Percentiles rank a stretch among this genome's conserved stretches.
Conservation (phyloP, 2,797 vertebrate genomes). For the Pristis pectinata region DNA sequence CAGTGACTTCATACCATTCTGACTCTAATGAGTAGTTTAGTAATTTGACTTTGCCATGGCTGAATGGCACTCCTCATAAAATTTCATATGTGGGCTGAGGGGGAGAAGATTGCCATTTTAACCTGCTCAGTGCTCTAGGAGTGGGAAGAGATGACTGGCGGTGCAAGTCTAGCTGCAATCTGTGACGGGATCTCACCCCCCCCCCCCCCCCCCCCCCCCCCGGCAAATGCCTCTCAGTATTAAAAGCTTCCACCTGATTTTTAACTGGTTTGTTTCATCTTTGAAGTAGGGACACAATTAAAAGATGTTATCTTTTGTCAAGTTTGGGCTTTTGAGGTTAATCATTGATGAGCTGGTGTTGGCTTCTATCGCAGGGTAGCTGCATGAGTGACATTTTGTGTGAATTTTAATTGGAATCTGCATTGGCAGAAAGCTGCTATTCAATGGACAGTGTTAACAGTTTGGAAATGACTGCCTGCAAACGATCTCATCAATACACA, state of each 20-base stretch:
- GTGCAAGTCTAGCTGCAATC: not conserved
- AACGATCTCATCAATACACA: not conserved
- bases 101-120: not conserved
- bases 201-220: not conserved
- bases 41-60: conserved; percentile 47
- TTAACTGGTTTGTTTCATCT: no score
- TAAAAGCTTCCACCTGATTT: conserved; percentile 18
- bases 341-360: not conserved
- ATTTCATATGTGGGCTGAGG: conserved; percentile 39
- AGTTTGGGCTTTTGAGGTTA: not conserved
- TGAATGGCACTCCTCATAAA: conserved; percentile 46
- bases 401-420: conserved; percentile 34
- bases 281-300: no score
- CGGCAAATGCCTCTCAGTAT: no score
- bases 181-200: not conserved
- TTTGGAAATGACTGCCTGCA: not conserved
- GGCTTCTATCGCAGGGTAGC: not conserved
- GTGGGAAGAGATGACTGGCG: not conserved
- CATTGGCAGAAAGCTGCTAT: not conserved
- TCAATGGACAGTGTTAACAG: not conserved
- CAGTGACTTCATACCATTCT: conserved; percentile 43
- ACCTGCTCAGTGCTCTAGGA: not conserved
- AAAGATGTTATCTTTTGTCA: not conserved
- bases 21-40: conserved; percentile 47
- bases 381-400: conserved; percentile 1